Conservation (phyloP, 2,797 vertebrate species). For the Falco peregrinus region DNA sequence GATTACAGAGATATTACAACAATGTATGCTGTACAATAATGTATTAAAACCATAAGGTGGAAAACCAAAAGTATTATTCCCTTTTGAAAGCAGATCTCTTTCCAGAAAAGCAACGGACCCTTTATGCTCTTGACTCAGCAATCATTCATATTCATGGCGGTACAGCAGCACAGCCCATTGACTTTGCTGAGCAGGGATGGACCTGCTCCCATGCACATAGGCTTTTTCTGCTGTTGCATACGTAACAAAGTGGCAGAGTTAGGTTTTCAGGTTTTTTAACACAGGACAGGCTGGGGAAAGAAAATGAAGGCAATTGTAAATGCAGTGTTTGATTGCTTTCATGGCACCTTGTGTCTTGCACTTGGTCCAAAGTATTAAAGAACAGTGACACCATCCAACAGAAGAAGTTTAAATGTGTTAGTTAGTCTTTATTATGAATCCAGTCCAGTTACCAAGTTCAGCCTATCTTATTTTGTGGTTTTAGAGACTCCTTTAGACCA, state of each 20-base stretch:
- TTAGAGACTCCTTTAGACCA: neutral
- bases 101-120: neutral
- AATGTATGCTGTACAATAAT: neutral
- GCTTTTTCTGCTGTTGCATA: neutral
- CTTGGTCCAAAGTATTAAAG: neutral
- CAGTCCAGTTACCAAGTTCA: neutral
- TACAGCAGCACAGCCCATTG: neutral
- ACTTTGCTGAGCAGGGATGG: neutral
- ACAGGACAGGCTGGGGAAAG: neutral
- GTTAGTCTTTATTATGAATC: neutral
- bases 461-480: neutral
- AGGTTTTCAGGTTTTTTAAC: neutral
- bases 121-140: neutral
- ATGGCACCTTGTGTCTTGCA: neutral
- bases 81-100: neutral
- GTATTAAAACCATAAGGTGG: constrained; percentile 3
- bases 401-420: neutral
- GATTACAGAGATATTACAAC: neutral
- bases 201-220: neutral
- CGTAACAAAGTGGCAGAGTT: neutral
- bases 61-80: neutral
- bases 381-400: neutral
- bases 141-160: neutral
- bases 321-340: neutral
- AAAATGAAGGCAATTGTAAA: neutral